Base-by-base conservation (phyloP, 2,113 vertebrate species). In the Girardinichthys multiradiatus region DNA sequence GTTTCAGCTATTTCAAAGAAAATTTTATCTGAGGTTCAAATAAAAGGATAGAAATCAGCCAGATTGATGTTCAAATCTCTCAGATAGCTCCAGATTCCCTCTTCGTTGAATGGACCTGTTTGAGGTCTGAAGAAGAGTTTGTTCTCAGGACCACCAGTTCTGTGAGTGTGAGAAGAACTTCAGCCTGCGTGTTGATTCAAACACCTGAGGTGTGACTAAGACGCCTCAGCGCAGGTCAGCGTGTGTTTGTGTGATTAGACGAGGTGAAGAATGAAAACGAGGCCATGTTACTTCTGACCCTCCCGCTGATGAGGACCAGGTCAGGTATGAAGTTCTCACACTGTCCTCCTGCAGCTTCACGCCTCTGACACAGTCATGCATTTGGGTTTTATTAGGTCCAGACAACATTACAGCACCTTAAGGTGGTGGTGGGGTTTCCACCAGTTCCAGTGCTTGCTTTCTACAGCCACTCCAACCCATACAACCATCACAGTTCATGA, bases 311-410 rank as follows among this genome's bases (percentile, higher is more conserved):
- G 70, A 80, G 76, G 81, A 77, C n/a, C 57, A 37, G 45, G 67
- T 14, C 51, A 2, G 27, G 64, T 45, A 64, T 21, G 28, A 80
- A 80, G 84, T 89, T 89, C 84, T 89, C 84, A 86, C 82, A 79
- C 87, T 77, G 70, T 83, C 65, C 45, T 84, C 82, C 84, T 76
- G 79, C 64, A 78, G 81, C 28, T 79, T 86, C 82, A 86, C 87
- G 80, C 79, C 70, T 82, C 72, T 1, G 29, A 58, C 63, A 30
- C 65, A 68, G 65, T 58, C 61, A 13, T n/a, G 39, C 35, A 14
- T 21, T 7, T 29, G 27, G 15, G 64, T 45, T 45, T 64, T 11
- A 21, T 3, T 37, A 7, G 24, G 8, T 35, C 27, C 31, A 51
- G 62, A 15, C 12, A 35, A 35, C 35, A 35, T 35, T 35, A 35